Base-by-base conservation (phyloP, 2,113 vertebrate genomes). In the Barbus barbus region DNA sequence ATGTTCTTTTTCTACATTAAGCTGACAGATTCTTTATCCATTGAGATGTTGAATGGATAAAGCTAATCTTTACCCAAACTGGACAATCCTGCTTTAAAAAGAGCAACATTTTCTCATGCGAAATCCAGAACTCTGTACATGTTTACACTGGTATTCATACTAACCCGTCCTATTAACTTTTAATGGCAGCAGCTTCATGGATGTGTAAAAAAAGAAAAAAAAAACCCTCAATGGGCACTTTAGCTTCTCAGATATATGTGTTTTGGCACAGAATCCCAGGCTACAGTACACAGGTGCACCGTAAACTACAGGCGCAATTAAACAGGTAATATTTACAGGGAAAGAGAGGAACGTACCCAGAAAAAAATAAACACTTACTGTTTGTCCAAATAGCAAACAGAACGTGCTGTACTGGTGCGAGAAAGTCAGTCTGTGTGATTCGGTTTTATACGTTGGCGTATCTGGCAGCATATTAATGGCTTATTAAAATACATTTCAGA, bases 171-270 rank as follows among this genome's bases (percentile, higher is more conserved):
- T 71, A 77, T 78, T 80, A 83, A 78, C 69, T 76, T 80, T 85
- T 79, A 79, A 85, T 81, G 76, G 58, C 76, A 81, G 76, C 79
- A 53, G 69, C 28, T 81, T 60, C 53, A 4, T 33, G 58, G 24
- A 80, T 65, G 58, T 79, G 14, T 46, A 79, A 79, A 85, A 53
- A 36, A 67, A 83, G 58, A 92, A 83, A 75, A 86, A 12, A 12
- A 13, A 46, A 5, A 38, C 81, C 63, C 83, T 56, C 78, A 89
- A 86, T 63, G 84, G 86, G 87, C 83, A 76, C 90, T 90, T 85
- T 41, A 82, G 75, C 36, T 69, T 77, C 75, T 83, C 79, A 84
- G 67, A 86, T 90, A 74, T 80, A 86, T 84, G 79, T 83, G 79
- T 83, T 81, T 88, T 88, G 87, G 87, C 87, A 88, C 38, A 44